Conservation (phyloP, 2,113 vertebrate species). For the Dicaeum eximium region DNA sequence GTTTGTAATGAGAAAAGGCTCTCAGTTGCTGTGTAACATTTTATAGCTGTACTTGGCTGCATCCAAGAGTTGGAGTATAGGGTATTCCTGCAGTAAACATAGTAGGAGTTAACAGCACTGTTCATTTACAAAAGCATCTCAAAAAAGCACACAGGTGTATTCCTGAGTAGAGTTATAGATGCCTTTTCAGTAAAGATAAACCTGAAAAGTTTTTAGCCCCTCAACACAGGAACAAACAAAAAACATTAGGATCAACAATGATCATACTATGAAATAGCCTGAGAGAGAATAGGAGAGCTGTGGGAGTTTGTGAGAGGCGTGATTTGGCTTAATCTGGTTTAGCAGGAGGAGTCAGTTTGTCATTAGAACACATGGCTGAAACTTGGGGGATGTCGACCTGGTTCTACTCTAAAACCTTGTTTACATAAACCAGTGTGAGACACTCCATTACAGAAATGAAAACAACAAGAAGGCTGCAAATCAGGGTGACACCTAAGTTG, state of each 20-base stretch:
- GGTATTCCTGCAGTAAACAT: background rate
- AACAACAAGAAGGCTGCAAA: too few relatives aligned
- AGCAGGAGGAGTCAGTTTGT: background rate
- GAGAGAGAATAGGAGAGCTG: background rate
- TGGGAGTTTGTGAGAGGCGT: background rate
- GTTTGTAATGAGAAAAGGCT: background rate
- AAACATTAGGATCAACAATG: background rate
- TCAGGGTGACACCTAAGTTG: too few relatives aligned
- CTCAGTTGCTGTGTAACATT: background rate
- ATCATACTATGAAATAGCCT: background rate
- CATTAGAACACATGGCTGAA: background rate
- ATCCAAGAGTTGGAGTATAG: background rate
- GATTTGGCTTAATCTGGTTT: background rate
- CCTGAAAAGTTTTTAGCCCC: background rate
- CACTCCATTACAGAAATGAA: too few relatives aligned
- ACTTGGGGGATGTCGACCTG: fast-evolving
- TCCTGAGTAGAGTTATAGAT: background rate
- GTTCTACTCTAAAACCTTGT: background rate
- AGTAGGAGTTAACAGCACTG: background rate
- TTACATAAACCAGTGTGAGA: too few relatives aligned
- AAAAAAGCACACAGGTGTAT: background rate
- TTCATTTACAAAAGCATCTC: background rate
- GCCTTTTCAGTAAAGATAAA: background rate
- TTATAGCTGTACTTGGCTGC: background rate
- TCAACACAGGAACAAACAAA: background rate